Evolutionary conservation across 2,888 invertebrate genomes (phyloP), one percentile per base, ranked within the genome.

Genomic region (Xestia c-nigrum): DNA sequence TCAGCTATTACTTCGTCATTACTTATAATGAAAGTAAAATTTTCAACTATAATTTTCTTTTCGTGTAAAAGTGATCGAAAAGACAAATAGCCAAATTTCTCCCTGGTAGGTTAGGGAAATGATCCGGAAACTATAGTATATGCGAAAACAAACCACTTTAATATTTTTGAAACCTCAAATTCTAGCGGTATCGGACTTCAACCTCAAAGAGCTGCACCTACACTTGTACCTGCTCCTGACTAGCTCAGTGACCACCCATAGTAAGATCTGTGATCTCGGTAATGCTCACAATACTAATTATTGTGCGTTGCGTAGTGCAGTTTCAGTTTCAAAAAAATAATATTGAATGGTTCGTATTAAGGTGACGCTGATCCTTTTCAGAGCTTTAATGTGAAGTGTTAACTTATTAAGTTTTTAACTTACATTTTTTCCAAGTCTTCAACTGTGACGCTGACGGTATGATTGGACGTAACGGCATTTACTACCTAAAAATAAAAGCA

Each of bases 401-500:
- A 31, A 31, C 52, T 52, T 5, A 55, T n/a, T 55, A n/a, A n/a
- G n/a, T 10, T 55, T 55, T 24, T 55, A 12, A 55, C 55, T 55
- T 55, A 55, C 55, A 24, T 12, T 5, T 12, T 24, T 2, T 12
- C 5, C 1, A 24, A 52, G 9, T 52, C 21, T 52, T 52, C n/a
- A n/a, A 0, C n/a, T 24, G 24, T 24, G 5, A 24, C 0, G 55
- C 12, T 24, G 5, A 24, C 0, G 55, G 5, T 55, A 12, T 5
- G 5, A 9, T 55, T n/a, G n/a, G 12, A n/a, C 5, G 12, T n/a
- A 55, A 55, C n/a, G n/a, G 55, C 24, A n/a, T 24, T 55, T n/a
- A 55, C 5, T 24, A 55, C n/a, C 55, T n/a, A 55, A 55, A 55
- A 55, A n/a, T 55, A 5, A 55, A 55, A n/a, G 14, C 55, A 55